These are phyloP conservation scores for fruit fly (Drosophila melanogaster) DNA, from an alignment of 1,140 invertebrate species.

Conservation along the genomic window DNA sequence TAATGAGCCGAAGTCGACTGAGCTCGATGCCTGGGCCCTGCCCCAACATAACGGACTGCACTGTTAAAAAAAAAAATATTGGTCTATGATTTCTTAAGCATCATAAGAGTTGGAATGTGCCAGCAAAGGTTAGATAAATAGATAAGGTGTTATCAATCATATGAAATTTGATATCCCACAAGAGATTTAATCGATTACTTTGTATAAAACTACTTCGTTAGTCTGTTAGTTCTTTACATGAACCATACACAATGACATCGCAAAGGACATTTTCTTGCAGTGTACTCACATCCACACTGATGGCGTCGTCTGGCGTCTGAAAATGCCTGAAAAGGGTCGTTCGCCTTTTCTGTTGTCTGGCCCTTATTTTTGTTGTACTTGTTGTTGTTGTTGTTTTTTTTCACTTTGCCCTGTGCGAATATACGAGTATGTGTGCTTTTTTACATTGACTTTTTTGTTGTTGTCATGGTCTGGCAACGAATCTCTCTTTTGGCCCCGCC, in stretches of 20 bases:
- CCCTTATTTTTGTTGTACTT: slow-evolving; percentile 68
- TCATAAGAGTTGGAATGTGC: too few species aligned
- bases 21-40: slow-evolving; percentile 54
- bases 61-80: background rate
- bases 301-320: slow-evolving; percentile 73
- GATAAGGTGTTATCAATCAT: too few species aligned
- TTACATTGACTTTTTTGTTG: slow-evolving; percentile 52
- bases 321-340: slow-evolving; percentile 79
- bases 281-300: slow-evolving; percentile 38
- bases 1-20: slow-evolving; percentile 68
- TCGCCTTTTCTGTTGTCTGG: slow-evolving; percentile 83
- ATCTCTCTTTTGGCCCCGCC: slow-evolving; percentile 22
- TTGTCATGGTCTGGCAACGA: slow-evolving; percentile 52
- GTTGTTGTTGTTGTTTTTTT: slow-evolving; percentile 54
- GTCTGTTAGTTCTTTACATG: too few species aligned
- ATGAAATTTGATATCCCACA: too few species aligned
- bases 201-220: too few species aligned
- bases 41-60: slow-evolving; percentile 64
- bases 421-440: slow-evolving; percentile 13
- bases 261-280: background rate
- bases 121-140: too few species aligned
- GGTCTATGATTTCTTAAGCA: too few species aligned
- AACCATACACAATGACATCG: too few species aligned
- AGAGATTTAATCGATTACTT: too few species aligned
- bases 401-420: slow-evolving; percentile 18